phyloP scores from a whole-genome alignment of 2,888 invertebrate species.

The Heteropelma amictum region DNA sequence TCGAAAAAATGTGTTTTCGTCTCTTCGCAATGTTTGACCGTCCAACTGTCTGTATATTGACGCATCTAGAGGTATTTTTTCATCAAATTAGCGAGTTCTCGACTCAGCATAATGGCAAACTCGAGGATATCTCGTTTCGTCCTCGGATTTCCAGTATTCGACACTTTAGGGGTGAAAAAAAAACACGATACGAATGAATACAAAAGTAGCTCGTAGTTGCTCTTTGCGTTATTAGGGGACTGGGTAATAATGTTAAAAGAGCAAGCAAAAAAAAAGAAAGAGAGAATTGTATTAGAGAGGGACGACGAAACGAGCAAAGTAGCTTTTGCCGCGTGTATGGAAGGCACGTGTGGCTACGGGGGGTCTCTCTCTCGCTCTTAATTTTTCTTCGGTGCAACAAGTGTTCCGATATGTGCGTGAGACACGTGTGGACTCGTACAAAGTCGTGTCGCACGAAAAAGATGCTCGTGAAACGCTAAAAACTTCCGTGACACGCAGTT shows the following conservation, averaged over 20 bases:
- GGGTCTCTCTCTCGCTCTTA: conserved; percentile 65
- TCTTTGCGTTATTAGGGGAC: conserved; percentile 36
- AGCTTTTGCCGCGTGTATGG: conserved; percentile 59
- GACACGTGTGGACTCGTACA: conserved; percentile 64
- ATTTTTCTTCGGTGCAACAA: conserved; percentile 72
- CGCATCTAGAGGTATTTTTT: not conserved
- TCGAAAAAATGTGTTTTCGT: too few relatives aligned
- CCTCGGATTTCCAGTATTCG: conserved; percentile 22
- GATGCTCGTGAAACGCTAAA: conserved; percentile 19
- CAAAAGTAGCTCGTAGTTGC: conserved; percentile 2
- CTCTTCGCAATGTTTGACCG: too few relatives aligned
- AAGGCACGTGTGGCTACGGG: conserved; percentile 73
- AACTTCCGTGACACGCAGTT: conserved; percentile 15
- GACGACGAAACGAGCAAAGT: conserved; percentile 32
- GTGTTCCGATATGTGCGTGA: conserved; percentile 62
- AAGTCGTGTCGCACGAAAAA: conserved; percentile 10
- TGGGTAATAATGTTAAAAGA: conserved; percentile 38
- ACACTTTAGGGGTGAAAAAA: conserved; percentile 16
- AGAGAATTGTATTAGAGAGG: conserved; percentile 11
- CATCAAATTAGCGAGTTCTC: not conserved
- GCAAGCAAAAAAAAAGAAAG: conserved; percentile 28
- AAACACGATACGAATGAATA: not conserved
- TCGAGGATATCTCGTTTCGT: conserved; percentile 21
- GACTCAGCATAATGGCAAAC: conserved; percentile 12
- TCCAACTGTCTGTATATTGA: too few relatives aligned